A percentile compares a stretch with the other conserved stretches of the same genome.
Conservation (phyloP, 2,888 invertebrate species). For the Blastobasis adustella region DNA sequence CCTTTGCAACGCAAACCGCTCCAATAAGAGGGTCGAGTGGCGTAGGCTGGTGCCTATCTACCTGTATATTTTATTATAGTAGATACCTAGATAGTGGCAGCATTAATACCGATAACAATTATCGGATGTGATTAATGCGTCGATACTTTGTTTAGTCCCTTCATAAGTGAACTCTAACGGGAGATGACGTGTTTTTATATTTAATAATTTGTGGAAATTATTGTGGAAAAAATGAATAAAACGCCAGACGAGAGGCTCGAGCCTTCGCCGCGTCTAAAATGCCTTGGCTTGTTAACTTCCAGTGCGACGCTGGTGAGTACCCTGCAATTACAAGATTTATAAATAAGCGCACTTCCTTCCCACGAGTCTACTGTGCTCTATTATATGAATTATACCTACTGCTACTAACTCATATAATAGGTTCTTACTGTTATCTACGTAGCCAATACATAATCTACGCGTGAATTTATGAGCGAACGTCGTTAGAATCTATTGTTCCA, state of each 20-base stretch:
- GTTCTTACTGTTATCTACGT: too few relatives aligned
- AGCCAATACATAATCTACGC: too few relatives aligned
- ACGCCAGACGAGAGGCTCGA: background rate
- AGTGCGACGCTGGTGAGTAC: too few relatives aligned
- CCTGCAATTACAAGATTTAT: too few relatives aligned
- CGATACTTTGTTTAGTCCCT: slow-evolving; percentile 39
- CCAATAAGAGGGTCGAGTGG: background rate
- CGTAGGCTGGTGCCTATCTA: background rate
- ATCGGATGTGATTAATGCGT: slow-evolving; percentile 49
- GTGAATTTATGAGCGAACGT: too few relatives aligned
- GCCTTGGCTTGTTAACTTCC: too few relatives aligned
- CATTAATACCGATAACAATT: slow-evolving; percentile 60
- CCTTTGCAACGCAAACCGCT: background rate
- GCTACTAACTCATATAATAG: too few relatives aligned
- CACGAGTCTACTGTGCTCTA: too few relatives aligned
- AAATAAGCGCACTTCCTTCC: too few relatives aligned
- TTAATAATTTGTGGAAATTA: background rate
- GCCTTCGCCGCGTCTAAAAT: too few relatives aligned
- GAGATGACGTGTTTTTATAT: slow-evolving; percentile 33
- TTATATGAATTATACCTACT: too few relatives aligned
- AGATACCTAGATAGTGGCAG: slow-evolving; percentile 29
- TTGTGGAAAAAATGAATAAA: slow-evolving; percentile 13
- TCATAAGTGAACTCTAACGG: slow-evolving; percentile 30
- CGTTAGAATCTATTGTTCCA: too few relatives aligned
- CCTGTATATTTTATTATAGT: background rate